phyloP scores from a whole-genome alignment of 1,140 invertebrate species.

The Pissodes strobi region DNA sequence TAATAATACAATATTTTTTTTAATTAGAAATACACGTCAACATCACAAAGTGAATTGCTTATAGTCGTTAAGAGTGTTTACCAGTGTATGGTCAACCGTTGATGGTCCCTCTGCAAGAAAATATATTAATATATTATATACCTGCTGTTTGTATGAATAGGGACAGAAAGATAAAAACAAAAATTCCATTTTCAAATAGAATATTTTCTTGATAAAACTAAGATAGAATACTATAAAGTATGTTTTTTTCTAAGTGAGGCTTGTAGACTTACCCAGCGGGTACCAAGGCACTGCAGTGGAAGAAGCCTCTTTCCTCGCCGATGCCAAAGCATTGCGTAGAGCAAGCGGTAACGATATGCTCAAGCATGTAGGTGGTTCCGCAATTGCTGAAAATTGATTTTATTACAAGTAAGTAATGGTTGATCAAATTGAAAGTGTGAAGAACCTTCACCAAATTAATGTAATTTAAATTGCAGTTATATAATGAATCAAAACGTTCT shows the following conservation, averaged over 20 bases:
- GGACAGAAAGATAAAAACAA: background rate
- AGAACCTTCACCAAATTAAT: no score
- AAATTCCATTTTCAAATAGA: background rate
- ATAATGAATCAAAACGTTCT: no score
- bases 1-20: no score
- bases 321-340: slow-evolving; percentile 70
- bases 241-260: background rate
- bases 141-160: no score
- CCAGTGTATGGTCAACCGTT: slow-evolving; percentile 42
- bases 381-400: slow-evolving; percentile 63
- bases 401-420: background rate
- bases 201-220: background rate
- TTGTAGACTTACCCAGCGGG: slow-evolving; percentile 45
- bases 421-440: background rate
- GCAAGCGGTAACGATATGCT: slow-evolving; percentile 69
- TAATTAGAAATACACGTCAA: no score
- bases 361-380: slow-evolving; percentile 79
- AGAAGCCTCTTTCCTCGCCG: slow-evolving; percentile 66
- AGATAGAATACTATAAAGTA: background rate
- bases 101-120: slow-evolving; percentile 43
- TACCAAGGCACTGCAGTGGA: slow-evolving; percentile 52
- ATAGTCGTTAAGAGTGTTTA: slow-evolving; percentile 43
- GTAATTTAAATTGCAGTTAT: no score
- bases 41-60: slow-evolving; percentile 40
- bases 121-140: slow-evolving; percentile 8